Evolutionary conservation across 2,888 invertebrate genomes (phyloP).

Genomic region (Lepeophtheirus nordmannii): DNA sequence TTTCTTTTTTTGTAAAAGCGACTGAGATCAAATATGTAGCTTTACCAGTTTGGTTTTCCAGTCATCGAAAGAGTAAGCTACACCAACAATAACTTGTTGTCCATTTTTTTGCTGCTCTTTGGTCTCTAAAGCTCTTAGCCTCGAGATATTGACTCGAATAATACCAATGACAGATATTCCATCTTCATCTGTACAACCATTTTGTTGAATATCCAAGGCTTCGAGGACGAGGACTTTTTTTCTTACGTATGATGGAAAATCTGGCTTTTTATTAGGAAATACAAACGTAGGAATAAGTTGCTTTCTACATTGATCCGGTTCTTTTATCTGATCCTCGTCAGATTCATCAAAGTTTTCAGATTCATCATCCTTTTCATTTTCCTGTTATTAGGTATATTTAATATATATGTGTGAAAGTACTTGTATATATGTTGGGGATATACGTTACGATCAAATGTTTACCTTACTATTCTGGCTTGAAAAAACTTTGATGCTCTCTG

Average conservation of each 20-base stretch:
- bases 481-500: not conserved
- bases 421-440: too few relatives aligned
- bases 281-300: constrained; percentile 18
- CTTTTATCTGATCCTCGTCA: not conserved
- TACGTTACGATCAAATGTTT: not conserved
- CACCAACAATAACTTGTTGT: constrained; percentile 5
- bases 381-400: not conserved
- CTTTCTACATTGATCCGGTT: constrained; percentile 3
- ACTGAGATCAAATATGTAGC: too few relatives aligned
- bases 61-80: constrained; percentile 15
- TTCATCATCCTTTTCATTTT: not conserved
- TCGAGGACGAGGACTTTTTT: constrained; percentile 4
- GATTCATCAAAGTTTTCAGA: not conserved
- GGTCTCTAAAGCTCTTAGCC: not conserved
- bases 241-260: not conserved
- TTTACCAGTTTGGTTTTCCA: constrained; percentile 12
- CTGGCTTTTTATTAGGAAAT: constrained; percentile 9
- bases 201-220: not conserved
- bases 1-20: too few relatives aligned
- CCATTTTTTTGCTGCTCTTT: not conserved
- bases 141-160: constrained; percentile 8
- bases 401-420: not conserved
- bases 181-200: constrained; percentile 4
- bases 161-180: constrained; percentile 8
- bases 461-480: not conserved